Percentiles rank a stretch among this genome's conserved stretches.
These are phyloP conservation scores for Drymodes brunneopygia DNA, from an alignment of 2,113 vertebrate species.

Conservation along the genomic window DNA sequence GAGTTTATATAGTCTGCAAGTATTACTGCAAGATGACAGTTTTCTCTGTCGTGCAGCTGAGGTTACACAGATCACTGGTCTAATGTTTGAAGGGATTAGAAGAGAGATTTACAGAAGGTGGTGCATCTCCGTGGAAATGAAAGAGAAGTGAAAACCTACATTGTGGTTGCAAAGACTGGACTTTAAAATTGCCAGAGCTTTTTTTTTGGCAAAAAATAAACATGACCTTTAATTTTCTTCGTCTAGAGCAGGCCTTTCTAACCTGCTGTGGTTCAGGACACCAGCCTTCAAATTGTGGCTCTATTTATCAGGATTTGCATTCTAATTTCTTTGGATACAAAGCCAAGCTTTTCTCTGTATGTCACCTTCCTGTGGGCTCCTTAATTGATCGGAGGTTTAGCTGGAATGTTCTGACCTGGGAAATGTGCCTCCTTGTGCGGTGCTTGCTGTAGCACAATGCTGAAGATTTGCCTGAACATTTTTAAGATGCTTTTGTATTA, in stretches of 20 bases:
- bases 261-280: constrained; percentile 11
- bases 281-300: background rate
- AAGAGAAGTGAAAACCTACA: background rate
- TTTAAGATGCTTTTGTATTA: background rate
- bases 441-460: background rate
- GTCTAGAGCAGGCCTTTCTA: constrained; percentile 9
- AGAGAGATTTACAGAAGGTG: constrained; percentile 3
- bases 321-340: constrained; percentile 27
- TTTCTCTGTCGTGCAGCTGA: background rate
- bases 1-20: background rate
- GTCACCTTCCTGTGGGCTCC: background rate
- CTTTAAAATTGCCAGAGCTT: background rate
- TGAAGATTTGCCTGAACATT: background rate
- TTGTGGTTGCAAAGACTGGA: background rate
- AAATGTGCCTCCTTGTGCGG: background rate
- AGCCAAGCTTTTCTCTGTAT: constrained; percentile 24
- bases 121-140: background rate
- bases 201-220: background rate
- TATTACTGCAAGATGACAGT: background rate
- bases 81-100: background rate
- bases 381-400: constrained; percentile 10
- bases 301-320: constrained; percentile 20
- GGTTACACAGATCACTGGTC: background rate
- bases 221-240: constrained; percentile 13
- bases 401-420: constrained; percentile 19